Percentiles rank a stretch among this genome's conserved stretches.
Conservation (phyloP, 2,888 invertebrate genomes). For the Brenthis daphne region DNA sequence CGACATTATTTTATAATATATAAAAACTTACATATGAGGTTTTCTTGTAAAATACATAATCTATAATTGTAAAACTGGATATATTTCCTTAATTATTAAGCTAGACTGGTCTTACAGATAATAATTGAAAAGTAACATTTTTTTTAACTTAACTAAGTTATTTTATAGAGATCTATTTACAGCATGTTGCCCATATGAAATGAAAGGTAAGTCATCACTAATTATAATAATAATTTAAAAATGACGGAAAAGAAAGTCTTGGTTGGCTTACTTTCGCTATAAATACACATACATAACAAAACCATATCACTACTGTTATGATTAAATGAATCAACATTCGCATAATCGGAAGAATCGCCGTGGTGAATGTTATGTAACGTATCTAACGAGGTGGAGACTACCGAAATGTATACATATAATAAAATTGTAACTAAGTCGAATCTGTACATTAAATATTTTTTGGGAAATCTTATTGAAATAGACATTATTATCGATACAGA, state of each 20-base stretch:
- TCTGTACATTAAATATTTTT: too few species aligned
- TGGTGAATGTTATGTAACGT: conserved; percentile 29
- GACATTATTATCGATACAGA: too few species aligned
- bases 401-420: neutral
- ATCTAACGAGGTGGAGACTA: conserved; percentile 13
- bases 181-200: neutral
- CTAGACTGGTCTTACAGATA: too few species aligned
- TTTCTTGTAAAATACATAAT: too few species aligned
- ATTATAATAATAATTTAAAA: conserved; percentile 14
- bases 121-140: too few species aligned
- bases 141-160: neutral
- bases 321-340: conserved; percentile 34
- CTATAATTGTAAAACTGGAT: too few species aligned
- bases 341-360: conserved; percentile 32
- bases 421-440: too few species aligned
- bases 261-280: conserved; percentile 28
- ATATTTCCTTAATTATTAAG: too few species aligned
- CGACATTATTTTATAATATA: neutral
- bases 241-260: conserved; percentile 33
- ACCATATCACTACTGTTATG: conserved; percentile 32
- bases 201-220: neutral
- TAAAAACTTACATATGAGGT: neutral
- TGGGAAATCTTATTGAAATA: too few species aligned
- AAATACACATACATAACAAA: conserved; percentile 34
- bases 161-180: conserved; percentile 1